A percentile compares a stretch with the other conserved stretches of the same genome.
These are phyloP conservation scores for Rhodinocichla rosea DNA, from an alignment of 2,113 vertebrate genomes.

Conservation along the genomic window DNA sequence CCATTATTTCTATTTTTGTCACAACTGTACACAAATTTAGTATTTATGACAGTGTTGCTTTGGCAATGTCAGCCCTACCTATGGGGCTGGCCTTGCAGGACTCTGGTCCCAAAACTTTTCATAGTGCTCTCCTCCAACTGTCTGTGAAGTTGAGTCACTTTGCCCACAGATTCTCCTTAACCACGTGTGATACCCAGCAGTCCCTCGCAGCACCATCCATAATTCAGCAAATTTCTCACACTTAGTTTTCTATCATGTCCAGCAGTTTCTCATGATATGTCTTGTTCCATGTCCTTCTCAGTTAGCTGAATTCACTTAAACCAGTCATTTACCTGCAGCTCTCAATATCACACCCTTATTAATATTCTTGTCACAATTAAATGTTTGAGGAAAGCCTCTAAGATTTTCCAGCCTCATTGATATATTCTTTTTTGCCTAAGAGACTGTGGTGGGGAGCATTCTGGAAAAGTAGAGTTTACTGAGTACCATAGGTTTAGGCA, in stretches of 20 bases:
- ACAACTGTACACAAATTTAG: neutral
- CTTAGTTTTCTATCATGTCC: neutral
- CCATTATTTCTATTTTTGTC: neutral
- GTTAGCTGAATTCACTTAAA: neutral
- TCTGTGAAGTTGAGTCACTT: neutral
- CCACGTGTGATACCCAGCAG: neutral
- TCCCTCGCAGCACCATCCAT: accelerated
- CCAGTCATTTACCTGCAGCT: neutral
- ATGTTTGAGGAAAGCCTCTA: neutral
- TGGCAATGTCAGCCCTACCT: neutral
- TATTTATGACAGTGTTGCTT: neutral
- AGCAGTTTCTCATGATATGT: neutral
- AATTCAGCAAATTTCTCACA: neutral
- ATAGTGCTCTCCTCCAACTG: accelerated
- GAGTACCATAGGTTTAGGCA: neutral
- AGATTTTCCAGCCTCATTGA: neutral
- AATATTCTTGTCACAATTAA: neutral
- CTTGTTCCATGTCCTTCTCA: neutral
- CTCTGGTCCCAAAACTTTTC: neutral
- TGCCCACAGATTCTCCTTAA: neutral
- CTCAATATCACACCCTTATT: neutral
- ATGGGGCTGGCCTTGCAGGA: neutral
- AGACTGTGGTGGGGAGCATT: neutral
- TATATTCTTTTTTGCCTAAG: neutral
- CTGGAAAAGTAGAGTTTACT: neutral